Evolutionary conservation across 2,888 invertebrate species (phyloP).

Genomic region (Cephus pulcher): DNA sequence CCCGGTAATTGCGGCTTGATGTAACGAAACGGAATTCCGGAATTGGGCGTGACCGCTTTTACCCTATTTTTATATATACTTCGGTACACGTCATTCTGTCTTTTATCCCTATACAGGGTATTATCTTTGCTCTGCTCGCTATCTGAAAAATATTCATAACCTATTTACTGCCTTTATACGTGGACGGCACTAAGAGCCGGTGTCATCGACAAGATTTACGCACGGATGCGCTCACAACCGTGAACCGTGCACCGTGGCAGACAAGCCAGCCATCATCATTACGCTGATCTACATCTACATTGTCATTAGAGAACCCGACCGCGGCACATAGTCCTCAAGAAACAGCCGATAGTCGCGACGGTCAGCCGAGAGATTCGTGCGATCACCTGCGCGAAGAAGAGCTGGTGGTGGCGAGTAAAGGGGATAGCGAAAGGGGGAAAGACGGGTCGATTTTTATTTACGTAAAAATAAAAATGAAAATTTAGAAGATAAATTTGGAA

Average conservation of each 20-base stretch:
- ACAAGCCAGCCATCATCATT: slow-evolving; percentile 54
- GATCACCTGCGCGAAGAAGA: slow-evolving; percentile 30
- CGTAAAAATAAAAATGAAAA: background rate
- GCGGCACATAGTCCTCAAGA: slow-evolving; percentile 28
- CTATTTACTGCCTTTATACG: background rate
- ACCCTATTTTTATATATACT: background rate
- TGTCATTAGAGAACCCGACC: slow-evolving; percentile 58
- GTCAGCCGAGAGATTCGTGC: slow-evolving; percentile 32
- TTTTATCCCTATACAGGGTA: background rate
- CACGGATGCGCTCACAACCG: slow-evolving; percentile 58
- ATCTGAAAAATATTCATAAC: background rate
- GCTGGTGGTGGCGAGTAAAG: slow-evolving; percentile 7
- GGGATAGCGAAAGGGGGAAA: background rate
- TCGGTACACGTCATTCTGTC: background rate
- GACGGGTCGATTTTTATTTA: no score
- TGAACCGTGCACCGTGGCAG: slow-evolving; percentile 45
- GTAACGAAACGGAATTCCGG: slow-evolving; percentile 32
- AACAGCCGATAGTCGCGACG: slow-evolving; percentile 31
- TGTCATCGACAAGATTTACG: slow-evolving; percentile 52
- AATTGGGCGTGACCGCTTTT: background rate
- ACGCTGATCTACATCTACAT: slow-evolving; percentile 56
- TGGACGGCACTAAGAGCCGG: slow-evolving; percentile 1
- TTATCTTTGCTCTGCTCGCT: background rate
- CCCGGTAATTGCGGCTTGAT: slow-evolving; percentile 21
- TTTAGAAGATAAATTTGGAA: background rate